Evolutionary conservation across 1,140 invertebrate species (phyloP), one percentile per base, ranked within the genome.

Genomic region (Halotydeus destructor): DNA sequence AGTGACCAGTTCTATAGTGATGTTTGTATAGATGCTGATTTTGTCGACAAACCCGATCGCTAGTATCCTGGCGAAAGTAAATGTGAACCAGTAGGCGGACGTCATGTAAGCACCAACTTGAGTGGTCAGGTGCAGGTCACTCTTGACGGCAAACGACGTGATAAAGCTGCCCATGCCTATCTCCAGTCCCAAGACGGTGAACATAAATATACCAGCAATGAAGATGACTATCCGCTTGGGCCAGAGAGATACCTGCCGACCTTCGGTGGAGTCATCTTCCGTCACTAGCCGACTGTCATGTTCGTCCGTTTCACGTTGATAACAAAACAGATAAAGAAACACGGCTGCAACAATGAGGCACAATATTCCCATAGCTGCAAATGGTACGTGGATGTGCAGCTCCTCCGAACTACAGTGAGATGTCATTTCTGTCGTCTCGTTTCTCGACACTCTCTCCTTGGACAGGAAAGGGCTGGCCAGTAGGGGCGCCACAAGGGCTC

Each of bases 401-500:
- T n/a, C n/a, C n/a, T n/a, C n/a, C n/a, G n/a, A n/a, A n/a, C n/a
- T n/a, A n/a, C n/a, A n/a, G n/a, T n/a, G n/a, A n/a, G n/a, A n/a
- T n/a, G n/a, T n/a, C n/a, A n/a, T n/a, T n/a, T n/a, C n/a, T n/a
- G n/a, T n/a, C n/a, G n/a, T n/a, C n/a, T n/a, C n/a, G n/a, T n/a
- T n/a, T n/a, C n/a, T n/a, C n/a, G n/a, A n/a, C n/a, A n/a, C n/a
- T n/a, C n/a, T n/a, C n/a, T n/a, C n/a, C n/a, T n/a, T n/a, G n/a
- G n/a, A 33, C 11, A 67, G 52, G 45, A 66, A 68, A 0, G 61
- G 60, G n/a, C 56, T 55, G 5, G 62, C 59, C 21, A 68, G 45
- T 3, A 68, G 51, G 5, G 66, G 66, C 11, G 65, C 63, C 27
- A 67, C 46, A 43, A 66, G 64, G 2, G 64, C 63, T 24, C 66